Evolutionary conservation across 2,888 invertebrate species (phyloP).

Genomic region (Tetragnatha montana): DNA sequence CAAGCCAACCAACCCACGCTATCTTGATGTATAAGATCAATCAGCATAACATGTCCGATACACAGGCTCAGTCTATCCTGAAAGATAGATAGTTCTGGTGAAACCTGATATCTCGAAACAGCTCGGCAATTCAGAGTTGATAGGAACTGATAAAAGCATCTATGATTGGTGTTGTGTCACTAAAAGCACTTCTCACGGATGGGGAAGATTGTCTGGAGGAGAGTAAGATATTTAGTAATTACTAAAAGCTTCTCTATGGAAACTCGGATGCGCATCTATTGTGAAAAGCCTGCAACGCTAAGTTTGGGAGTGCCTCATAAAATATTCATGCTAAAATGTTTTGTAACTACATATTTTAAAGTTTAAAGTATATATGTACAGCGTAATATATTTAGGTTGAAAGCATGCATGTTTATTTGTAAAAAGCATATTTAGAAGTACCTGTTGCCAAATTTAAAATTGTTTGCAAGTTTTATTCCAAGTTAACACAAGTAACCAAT

Average conservation of each 20-base stretch:
- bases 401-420: no score
- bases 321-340: no score
- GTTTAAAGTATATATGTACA: no score
- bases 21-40: slow-evolving; percentile 22
- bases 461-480: no score
- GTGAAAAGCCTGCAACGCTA: no score
- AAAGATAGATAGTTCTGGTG: slow-evolving; percentile 39
- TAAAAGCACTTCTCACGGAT: slow-evolving; percentile 42
- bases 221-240: not conserved
- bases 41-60: slow-evolving; percentile 32
- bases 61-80: slow-evolving; percentile 24
- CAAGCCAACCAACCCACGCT: not conserved
- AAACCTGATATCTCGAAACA: slow-evolving; percentile 51
- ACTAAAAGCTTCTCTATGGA: not conserved
- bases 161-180: slow-evolving; percentile 34
- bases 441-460: no score
- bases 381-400: no score
- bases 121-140: slow-evolving; percentile 29
- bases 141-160: slow-evolving; percentile 37
- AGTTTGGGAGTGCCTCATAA: no score
- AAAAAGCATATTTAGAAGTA: no score
- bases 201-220: not conserved
- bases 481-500: no score
- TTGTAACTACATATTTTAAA: no score
- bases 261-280: no score